Percentiles rank a stretch among this genome's conserved stretches.
Evolutionary conservation across 2,888 invertebrate genomes (phyloP).

Genomic region (Acanthacorydalis orientalis): DNA sequence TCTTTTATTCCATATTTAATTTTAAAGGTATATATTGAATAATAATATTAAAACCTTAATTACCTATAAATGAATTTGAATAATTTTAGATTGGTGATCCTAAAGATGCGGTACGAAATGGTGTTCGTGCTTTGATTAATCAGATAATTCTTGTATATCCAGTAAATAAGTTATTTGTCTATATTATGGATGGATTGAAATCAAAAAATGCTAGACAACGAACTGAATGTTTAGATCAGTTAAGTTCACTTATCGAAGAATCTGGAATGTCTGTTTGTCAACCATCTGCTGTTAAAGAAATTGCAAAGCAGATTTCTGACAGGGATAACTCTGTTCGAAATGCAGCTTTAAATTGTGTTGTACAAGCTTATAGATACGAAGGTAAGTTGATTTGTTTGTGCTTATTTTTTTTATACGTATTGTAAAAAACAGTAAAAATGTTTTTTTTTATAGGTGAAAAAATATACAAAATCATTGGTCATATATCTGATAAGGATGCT

Average conservation of each 20-base stretch:
- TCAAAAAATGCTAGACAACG: conserved; percentile 94
- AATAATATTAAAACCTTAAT: not conserved
- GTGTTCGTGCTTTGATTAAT: conserved; percentile 70
- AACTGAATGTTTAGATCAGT: conserved; percentile 88
- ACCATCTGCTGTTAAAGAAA: conserved; percentile 71
- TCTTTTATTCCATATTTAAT: conserved; percentile 91
- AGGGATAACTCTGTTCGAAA: conserved; percentile 90
- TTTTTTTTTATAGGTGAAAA: conserved; percentile 78
- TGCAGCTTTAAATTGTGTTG: conserved; percentile 87
- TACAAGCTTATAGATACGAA: conserved; percentile 75
- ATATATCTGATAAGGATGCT: conserved; percentile 88
- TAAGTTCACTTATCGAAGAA: conserved; percentile 69
- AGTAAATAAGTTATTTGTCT: conserved; percentile 73
- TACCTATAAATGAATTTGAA: conserved; percentile 1
- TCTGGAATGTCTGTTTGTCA: conserved; percentile 74
- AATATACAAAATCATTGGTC: conserved; percentile 80
- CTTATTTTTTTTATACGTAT: conserved; percentile 37
- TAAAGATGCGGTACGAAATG: conserved; percentile 85
- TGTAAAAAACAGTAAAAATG: conserved; percentile 71
- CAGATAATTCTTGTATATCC: conserved; percentile 77
- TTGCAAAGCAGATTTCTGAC: conserved; percentile 91
- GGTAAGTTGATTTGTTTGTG: not conserved
- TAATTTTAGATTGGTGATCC: conserved; percentile 70
- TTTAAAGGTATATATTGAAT: conserved; percentile 52
- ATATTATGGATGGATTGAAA: conserved; percentile 86